Conservation (phyloP, 2,797 vertebrate species). For the Rhynchonycteris naso region DNA sequence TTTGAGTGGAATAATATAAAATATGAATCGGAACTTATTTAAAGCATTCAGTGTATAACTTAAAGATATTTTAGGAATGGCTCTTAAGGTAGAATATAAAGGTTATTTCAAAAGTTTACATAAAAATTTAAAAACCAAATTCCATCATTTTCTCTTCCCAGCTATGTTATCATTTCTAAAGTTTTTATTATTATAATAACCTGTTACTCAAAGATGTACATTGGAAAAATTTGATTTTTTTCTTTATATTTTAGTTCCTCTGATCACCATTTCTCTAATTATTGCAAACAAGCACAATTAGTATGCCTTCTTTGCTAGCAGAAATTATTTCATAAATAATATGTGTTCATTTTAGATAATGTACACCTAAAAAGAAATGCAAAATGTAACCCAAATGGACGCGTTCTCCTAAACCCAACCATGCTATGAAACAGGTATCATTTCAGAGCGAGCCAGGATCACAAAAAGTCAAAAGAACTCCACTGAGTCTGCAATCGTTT, state of each 20-base stretch:
- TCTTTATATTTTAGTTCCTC: neutral
- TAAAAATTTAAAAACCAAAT: neutral
- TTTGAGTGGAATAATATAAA: neutral
- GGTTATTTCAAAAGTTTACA: constrained; percentile 38
- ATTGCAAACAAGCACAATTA: neutral
- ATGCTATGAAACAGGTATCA: neutral
- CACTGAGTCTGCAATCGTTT: neutral
- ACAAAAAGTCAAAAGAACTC: neutral
- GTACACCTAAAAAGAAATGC: neutral
- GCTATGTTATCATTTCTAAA: constrained; percentile 31
- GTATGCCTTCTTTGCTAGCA: neutral
- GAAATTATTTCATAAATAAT: constrained; percentile 11
- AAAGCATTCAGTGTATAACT: neutral
- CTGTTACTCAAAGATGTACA: neutral
- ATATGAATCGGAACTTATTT: constrained; percentile 53
- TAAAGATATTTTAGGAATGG: constrained; percentile 9
- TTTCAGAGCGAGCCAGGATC: constrained; percentile 18
- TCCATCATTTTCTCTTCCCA: neutral
- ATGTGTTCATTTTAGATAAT: constrained; percentile 20
- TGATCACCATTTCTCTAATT: neutral
- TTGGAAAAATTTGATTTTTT: constrained; percentile 31
- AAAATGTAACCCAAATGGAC: neutral
- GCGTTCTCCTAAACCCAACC: neutral
- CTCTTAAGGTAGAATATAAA: neutral
- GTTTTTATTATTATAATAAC: neutral